Conservation (phyloP, 2,797 vertebrate species). For the Iguana delicatissima region DNA sequence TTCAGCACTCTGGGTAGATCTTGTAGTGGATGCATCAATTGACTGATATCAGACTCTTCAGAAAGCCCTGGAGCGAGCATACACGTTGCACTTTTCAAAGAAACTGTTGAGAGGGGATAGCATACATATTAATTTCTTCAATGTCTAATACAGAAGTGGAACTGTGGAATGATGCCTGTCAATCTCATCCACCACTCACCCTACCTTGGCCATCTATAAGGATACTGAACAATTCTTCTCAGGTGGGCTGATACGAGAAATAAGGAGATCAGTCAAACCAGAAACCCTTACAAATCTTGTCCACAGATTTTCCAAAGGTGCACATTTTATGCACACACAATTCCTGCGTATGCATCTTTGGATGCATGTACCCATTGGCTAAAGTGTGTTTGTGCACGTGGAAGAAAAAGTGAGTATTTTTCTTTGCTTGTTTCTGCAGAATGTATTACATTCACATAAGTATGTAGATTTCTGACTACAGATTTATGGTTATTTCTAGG, state of each 20-base stretch:
- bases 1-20: too few relatives aligned
- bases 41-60: too few relatives aligned
- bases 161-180: not conserved
- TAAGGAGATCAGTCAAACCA: too few relatives aligned
- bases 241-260: not conserved
- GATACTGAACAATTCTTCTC: not conserved
- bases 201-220: not conserved
- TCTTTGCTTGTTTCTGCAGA: too few relatives aligned
- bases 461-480: too few relatives aligned
- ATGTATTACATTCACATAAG: too few relatives aligned
- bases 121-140: too few relatives aligned
- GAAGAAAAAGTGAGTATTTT: not conserved
- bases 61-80: too few relatives aligned
- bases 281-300: too few relatives aligned
- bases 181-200: not conserved
- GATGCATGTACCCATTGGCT: not conserved
- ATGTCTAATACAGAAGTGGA: not conserved
- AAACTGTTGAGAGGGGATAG: not conserved
- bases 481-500: too few relatives aligned
- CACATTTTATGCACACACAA: not conserved
- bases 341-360: too few relatives aligned
- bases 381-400: not conserved
- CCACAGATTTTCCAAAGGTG: not conserved
- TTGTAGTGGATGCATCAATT: too few relatives aligned
- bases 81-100: not conserved